A percentile compares a stretch with the other conserved stretches of the same genome.
Evolutionary conservation across 2,113 vertebrate species (phyloP).

Genomic region (Anseranas semipalmata): DNA sequence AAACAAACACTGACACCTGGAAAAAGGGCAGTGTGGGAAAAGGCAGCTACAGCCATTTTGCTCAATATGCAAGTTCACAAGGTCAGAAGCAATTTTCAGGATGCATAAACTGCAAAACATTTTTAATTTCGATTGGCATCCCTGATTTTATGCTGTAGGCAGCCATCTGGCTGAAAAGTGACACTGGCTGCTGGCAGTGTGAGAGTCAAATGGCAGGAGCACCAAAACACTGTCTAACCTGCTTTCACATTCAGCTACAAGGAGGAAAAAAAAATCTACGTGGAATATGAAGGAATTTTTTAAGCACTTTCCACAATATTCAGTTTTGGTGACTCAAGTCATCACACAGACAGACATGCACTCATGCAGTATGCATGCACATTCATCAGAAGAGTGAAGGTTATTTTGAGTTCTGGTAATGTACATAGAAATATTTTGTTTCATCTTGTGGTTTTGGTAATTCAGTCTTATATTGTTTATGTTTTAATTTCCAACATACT

Average conservation of each 20-base stretch:
- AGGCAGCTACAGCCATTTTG: not conserved
- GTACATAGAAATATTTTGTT: not conserved
- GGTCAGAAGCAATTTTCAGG: constrained; percentile 38
- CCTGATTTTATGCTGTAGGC: constrained; percentile 26
- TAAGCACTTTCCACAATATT: not conserved
- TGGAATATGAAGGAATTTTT: not conserved
- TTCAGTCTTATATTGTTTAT: not conserved
- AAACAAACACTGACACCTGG: not conserved
- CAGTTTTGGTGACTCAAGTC: not conserved
- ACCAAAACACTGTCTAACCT: not conserved
- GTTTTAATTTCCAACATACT: not conserved
- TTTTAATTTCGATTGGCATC: constrained; percentile 54
- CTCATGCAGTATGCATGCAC: accelerated
- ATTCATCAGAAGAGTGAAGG: not conserved
- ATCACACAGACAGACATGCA: accelerated
- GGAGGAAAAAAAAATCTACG: not conserved
- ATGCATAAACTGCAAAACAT: not conserved
- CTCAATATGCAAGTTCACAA: not conserved
- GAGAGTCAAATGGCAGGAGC: constrained; percentile 25
- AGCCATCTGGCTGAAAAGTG: constrained; percentile 58
- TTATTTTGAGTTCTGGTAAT: not conserved
- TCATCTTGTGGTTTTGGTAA: not conserved
- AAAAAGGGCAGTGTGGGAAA: not conserved
- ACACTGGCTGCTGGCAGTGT: constrained; percentile 9
- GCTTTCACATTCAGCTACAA: not conserved